A percentile compares a stretch with the other conserved stretches of the same genome.
Evolutionary conservation across 2,888 invertebrate species (phyloP).

Genomic region (Patella pellucida): DNA sequence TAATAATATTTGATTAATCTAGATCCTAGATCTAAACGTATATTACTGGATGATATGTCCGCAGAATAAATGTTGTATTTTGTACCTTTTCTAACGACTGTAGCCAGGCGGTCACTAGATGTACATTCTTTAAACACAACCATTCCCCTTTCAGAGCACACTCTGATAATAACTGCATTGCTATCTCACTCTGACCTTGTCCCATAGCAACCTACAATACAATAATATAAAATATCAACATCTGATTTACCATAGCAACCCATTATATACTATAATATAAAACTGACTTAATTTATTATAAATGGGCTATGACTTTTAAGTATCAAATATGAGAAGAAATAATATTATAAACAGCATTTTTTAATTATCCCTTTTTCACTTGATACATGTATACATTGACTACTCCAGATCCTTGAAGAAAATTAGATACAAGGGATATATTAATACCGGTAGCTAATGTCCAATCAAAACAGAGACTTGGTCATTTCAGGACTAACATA

Average conservation of each 20-base stretch:
- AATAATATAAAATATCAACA: slow-evolving; percentile 5
- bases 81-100: slow-evolving; percentile 77
- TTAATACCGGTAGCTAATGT: too few relatives aligned
- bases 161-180: slow-evolving; percentile 76
- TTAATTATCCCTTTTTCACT: too few relatives aligned
- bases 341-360: slow-evolving; percentile 1
- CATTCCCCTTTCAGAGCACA: slow-evolving; percentile 79
- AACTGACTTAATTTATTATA: neutral
- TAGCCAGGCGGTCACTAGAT: slow-evolving; percentile 82
- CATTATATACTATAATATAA: too few relatives aligned
- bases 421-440: too few relatives aligned
- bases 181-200: slow-evolving; percentile 81
- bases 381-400: too few relatives aligned
- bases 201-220: slow-evolving; percentile 82
- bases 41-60: too few relatives aligned
- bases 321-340: neutral
- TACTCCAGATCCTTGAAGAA: too few relatives aligned
- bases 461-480: too few relatives aligned
- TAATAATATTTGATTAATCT: too few relatives aligned
- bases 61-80: neutral
- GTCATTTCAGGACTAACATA: too few relatives aligned
- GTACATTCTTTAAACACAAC: slow-evolving; percentile 86
- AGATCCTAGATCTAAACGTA: too few relatives aligned
- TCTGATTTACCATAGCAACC: neutral
- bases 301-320: too few relatives aligned